Evolutionary conservation across 2,113 vertebrate species (phyloP).

Genomic region (Microcebus tavaratra): DNA sequence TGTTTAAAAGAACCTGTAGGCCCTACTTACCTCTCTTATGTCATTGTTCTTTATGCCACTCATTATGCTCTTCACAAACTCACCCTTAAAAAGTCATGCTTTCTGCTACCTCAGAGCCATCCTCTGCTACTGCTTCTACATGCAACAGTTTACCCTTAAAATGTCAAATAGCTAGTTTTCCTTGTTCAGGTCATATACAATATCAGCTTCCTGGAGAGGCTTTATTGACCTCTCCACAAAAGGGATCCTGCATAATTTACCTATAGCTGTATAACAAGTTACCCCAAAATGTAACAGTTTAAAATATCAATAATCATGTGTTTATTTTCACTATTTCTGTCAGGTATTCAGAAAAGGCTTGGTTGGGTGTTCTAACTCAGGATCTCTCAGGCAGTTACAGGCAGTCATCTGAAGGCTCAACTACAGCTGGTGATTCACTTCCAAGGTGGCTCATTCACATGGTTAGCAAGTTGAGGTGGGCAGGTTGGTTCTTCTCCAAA

Average conservation of each 20-base stretch:
- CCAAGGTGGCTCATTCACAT: neutral
- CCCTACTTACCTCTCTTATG: neutral
- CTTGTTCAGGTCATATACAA: neutral
- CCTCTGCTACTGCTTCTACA: neutral
- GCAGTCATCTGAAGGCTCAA: neutral
- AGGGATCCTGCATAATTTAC: neutral
- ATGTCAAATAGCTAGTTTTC: neutral
- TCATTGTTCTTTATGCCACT: neutral
- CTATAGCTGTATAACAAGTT: neutral
- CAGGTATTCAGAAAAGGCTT: neutral
- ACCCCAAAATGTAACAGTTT: neutral
- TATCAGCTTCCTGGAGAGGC: neutral
- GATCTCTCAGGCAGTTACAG: neutral
- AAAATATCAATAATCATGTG: neutral
- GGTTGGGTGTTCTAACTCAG: neutral
- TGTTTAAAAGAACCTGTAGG: neutral
- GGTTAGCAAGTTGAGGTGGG: neutral
- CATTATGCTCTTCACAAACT: neutral
- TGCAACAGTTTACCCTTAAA: neutral
- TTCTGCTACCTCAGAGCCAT: neutral
- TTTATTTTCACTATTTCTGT: neutral
- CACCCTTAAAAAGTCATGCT: neutral
- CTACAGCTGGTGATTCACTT: neutral
- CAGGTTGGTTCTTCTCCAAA: neutral
- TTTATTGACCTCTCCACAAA: neutral